Percentiles rank a stretch among this genome's conserved stretches.
Conservation (phyloP, 1,140 invertebrate genomes). For the Zaprionus davidi region DNA sequence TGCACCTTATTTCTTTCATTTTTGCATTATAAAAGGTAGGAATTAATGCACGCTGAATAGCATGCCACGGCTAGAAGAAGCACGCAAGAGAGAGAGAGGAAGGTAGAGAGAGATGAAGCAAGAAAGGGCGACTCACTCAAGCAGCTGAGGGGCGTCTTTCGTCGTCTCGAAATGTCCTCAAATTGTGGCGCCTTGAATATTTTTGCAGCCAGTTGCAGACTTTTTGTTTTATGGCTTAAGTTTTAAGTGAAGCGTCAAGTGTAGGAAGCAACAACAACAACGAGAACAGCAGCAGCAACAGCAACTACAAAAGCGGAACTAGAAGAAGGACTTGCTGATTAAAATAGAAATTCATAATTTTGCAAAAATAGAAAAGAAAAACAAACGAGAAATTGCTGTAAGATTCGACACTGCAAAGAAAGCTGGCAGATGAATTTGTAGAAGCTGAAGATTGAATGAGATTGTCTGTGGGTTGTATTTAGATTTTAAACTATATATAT, state of each 20-base stretch:
- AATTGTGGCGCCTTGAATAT: constrained; percentile 45
- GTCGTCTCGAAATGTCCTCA: constrained; percentile 37
- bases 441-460: background rate
- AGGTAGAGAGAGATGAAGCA: background rate
- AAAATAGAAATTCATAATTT: constrained; percentile 27
- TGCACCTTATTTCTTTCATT: constrained; percentile 55
- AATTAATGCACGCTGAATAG: constrained; percentile 68
- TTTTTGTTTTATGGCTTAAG: constrained; percentile 75
- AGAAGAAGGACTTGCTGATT: constrained; percentile 17
- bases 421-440: background rate
- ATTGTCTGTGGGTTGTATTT: background rate
- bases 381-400: background rate
- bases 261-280: constrained; percentile 14
- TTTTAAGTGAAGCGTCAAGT: constrained; percentile 52
- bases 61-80: constrained; percentile 13
- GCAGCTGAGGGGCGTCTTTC: constrained; percentile 5
- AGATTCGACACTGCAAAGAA: background rate
- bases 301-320: background rate
- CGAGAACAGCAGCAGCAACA: background rate
- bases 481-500: too few species aligned
- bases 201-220: constrained; percentile 40
- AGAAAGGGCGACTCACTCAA: background rate
- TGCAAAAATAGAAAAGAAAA: background rate
- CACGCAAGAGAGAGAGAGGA: background rate
- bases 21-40: constrained; percentile 82